Evolutionary conservation across 2,797 vertebrate genomes (phyloP).

Genomic region (Novumbra hubbsi): DNA sequence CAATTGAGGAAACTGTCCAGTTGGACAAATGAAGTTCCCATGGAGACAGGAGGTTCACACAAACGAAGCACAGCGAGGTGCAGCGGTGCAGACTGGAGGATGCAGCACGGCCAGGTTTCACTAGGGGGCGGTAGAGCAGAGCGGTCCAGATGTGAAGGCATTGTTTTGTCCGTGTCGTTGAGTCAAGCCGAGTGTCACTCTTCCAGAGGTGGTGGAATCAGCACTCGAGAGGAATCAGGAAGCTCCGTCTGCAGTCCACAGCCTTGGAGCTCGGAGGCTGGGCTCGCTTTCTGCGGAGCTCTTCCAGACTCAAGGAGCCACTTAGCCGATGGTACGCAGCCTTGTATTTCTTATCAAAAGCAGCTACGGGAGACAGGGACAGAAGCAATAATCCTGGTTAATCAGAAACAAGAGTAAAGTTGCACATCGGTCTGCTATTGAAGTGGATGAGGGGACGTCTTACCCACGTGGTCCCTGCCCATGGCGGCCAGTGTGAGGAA

Average conservation of each 20-base stretch:
- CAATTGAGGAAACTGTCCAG: not conserved
- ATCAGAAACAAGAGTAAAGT: not conserved
- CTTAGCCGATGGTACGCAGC: conserved; percentile 78
- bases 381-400: not conserved
- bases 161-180: conserved; percentile 8
- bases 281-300: conserved; percentile 75
- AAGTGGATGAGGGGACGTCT: conserved; percentile 27
- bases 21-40: conserved; percentile 7
- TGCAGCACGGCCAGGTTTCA: conserved; percentile 16
- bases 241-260: conserved; percentile 87
- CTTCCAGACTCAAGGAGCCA: conserved; percentile 77
- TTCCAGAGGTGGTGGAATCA: conserved; percentile 50
- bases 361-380: conserved; percentile 57
- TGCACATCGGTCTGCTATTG: not conserved
- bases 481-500: conserved; percentile 90
- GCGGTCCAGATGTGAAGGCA: conserved; percentile 34
- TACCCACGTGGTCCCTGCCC: conserved; percentile 86
- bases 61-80: conserved; percentile 31
- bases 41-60: conserved; percentile 27
- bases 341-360: conserved; percentile 90
- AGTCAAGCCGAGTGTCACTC: not conserved
- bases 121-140: conserved; percentile 43
- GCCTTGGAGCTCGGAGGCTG: conserved; percentile 86
- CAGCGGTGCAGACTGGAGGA: conserved; percentile 23
- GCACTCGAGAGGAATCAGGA: conserved; percentile 85